These are phyloP conservation scores for Ferrisia virgata DNA, from an alignment of 2,888 invertebrate species.

Conservation along the genomic window DNA sequence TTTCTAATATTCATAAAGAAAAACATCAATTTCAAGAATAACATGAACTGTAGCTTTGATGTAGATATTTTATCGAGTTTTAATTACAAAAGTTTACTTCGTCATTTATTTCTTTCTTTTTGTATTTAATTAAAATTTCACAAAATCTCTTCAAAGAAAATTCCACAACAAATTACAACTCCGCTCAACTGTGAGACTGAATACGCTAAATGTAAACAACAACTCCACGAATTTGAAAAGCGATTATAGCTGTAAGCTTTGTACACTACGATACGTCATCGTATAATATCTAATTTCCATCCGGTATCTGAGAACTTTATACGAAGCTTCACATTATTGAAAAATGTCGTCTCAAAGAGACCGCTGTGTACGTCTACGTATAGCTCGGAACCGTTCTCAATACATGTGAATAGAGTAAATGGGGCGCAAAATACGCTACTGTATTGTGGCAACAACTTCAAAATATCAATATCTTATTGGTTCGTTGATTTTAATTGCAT, in stretches of 20 bases:
- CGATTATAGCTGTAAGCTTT: conserved; percentile 9
- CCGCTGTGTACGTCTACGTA: not conserved
- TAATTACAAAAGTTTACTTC: conserved; percentile 25
- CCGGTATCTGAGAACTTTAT: not conserved
- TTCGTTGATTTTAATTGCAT: conserved; percentile 15
- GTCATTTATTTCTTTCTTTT: not conserved
- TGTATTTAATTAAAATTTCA: conserved; percentile 13
- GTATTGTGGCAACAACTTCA: not conserved
- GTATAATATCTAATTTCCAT: conserved; percentile 10
- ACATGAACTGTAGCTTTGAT: conserved; percentile 16
- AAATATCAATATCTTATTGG: not conserved
- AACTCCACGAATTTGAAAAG: conserved; percentile 1
- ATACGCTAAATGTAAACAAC: not conserved
- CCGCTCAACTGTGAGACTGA: not conserved
- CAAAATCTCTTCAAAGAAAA: conserved; percentile 27
- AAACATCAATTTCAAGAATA: not conserved
- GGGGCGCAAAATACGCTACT: not conserved
- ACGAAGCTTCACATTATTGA: not conserved
- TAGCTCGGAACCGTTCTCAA: not conserved
- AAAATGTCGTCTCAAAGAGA: conserved; percentile 14
- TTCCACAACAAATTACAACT: conserved; percentile 9
- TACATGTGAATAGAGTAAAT: not conserved
- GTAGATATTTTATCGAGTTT: conserved; percentile 2
- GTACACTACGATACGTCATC: not conserved
- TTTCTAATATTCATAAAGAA: not conserved